Evolutionary conservation across 2,888 invertebrate genomes (phyloP).

Genomic region (Temnothorax ravouxi): DNA sequence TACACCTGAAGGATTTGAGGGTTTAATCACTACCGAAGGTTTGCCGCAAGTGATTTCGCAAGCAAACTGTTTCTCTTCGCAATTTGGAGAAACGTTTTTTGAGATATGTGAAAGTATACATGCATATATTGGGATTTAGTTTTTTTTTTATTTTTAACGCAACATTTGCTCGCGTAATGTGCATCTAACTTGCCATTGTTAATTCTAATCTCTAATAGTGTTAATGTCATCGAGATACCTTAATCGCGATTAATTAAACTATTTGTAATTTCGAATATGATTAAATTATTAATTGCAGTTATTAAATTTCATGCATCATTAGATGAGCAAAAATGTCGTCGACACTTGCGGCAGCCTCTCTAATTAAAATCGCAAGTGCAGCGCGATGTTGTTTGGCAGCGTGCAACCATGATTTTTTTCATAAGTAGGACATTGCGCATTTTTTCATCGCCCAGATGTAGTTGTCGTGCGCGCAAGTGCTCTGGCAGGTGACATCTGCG

Average conservation of each 20-base stretch:
- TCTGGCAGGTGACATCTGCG: conserved; percentile 76
- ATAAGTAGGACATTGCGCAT: conserved; percentile 65
- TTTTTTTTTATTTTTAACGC: neutral
- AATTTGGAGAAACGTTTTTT: conserved; percentile 9
- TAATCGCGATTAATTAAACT: neutral
- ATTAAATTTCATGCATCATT: conserved; percentile 32
- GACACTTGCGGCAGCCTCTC: conserved; percentile 54
- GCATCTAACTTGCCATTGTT: neutral
- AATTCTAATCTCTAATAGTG: neutral
- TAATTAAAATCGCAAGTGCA: conserved; percentile 69
- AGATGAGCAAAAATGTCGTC: conserved; percentile 56
- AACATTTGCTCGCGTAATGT: neutral
- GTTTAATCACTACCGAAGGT: conserved; percentile 12
- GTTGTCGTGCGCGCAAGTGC: conserved; percentile 72
- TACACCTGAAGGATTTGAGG: conserved; percentile 7
- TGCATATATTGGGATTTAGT: neutral
- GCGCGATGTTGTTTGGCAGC: neutral
- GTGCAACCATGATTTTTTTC: conserved; percentile 63
- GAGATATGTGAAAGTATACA: neutral
- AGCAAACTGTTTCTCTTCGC: conserved; percentile 1
- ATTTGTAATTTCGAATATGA: neutral
- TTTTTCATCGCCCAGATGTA: conserved; percentile 73
- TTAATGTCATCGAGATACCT: neutral
- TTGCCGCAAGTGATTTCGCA: conserved; percentile 25
- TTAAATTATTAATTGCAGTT: conserved; percentile 21